phyloP scores from a whole-genome alignment of 1,140 invertebrate genomes.

The Adoxophyes honmai region DNA sequence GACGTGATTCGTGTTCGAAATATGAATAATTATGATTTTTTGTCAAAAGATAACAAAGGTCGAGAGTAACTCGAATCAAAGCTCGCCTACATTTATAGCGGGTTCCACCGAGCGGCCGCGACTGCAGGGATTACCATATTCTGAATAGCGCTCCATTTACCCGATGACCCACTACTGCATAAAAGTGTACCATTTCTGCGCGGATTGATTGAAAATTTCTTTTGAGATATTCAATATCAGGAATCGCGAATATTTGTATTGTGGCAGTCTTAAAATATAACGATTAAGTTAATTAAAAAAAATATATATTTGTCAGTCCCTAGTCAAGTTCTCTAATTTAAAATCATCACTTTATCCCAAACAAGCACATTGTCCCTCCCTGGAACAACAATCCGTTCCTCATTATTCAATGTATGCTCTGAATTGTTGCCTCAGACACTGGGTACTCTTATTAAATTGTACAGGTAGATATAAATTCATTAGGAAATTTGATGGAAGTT shows the following conservation, averaged over 20 bases:
- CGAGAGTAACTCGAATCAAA: constrained; percentile 7
- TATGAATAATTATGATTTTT: too few species aligned
- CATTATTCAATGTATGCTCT: constrained; percentile 10
- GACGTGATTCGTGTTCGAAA: too few species aligned
- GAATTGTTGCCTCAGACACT: constrained; percentile 7
- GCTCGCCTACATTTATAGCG: background rate
- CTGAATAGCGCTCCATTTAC: constrained; percentile 15
- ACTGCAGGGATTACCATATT: constrained; percentile 7
- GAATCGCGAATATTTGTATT: too few species aligned
- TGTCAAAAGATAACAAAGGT: too few species aligned
- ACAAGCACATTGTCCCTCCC: too few species aligned
- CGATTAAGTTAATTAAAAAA: too few species aligned
- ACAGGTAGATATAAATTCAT: constrained; percentile 28
- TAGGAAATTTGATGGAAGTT: constrained; percentile 55
- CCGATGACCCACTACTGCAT: background rate
- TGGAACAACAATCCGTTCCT: background rate
- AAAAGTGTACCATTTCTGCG: background rate
- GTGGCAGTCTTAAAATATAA: too few species aligned
- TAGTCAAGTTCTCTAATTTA: too few species aligned
- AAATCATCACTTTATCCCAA: too few species aligned
- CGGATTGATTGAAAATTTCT: constrained; percentile 3
- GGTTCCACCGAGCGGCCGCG: background rate
- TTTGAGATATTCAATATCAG: too few species aligned
- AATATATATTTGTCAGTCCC: too few species aligned
- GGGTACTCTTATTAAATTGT: constrained; percentile 15